phyloP scores from a whole-genome alignment of 2,888 invertebrate species.

The Amiota minor region DNA sequence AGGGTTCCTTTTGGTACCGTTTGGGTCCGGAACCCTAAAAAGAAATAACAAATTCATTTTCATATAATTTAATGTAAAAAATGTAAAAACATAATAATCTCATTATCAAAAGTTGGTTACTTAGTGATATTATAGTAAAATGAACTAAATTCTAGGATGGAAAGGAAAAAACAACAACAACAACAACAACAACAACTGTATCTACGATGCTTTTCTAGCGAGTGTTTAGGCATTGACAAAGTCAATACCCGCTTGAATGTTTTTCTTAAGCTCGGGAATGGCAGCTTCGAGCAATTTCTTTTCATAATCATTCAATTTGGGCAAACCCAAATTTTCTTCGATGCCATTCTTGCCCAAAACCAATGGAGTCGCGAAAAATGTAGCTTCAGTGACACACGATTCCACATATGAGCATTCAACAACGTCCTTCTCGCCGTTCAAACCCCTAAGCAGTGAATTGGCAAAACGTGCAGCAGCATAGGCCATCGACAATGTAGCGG shows the following conservation, averaged over 20 bases:
- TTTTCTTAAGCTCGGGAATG: conserved; percentile 92
- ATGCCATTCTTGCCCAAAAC: conserved; percentile 91
- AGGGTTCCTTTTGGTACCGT: too few species aligned
- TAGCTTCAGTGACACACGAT: conserved; percentile 89
- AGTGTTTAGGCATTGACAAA: conserved; percentile 84
- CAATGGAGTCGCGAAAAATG: conserved; percentile 95
- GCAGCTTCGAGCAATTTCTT: conserved; percentile 86
- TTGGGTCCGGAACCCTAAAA: too few species aligned
- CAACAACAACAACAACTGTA: too few species aligned
- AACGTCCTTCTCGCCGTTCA: conserved; percentile 85
- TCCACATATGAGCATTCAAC: conserved; percentile 95
- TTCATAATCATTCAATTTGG: conserved; percentile 89
- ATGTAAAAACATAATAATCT: too few species aligned
- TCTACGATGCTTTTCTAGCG: too few species aligned
- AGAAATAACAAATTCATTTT: too few species aligned
- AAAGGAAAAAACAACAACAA: too few species aligned
- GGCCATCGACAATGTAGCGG: conserved; percentile 99
- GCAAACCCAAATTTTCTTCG: conserved; percentile 93
- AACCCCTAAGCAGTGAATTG: conserved; percentile 86
- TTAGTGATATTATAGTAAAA: too few species aligned
- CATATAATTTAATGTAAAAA: too few species aligned
- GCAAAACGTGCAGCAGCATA: conserved; percentile 96
- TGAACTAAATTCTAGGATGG: too few species aligned
- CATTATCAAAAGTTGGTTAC: too few species aligned
- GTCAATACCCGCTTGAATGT: conserved; percentile 94